Evolutionary conservation across 2,797 vertebrate genomes (phyloP), one percentile per base, ranked within the genome.

Genomic region (Steatocranus sp.): DNA sequence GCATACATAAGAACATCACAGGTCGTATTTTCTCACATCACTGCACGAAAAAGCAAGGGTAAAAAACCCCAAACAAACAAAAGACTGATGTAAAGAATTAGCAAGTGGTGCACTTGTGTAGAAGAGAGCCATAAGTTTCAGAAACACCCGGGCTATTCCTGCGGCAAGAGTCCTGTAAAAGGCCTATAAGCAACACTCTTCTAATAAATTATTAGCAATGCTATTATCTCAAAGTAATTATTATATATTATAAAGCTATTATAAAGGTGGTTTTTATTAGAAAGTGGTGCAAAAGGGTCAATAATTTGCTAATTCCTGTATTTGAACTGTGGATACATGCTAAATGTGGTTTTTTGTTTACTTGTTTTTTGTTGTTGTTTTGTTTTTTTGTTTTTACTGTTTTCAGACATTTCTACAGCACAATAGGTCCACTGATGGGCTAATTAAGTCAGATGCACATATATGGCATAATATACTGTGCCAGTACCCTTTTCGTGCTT

Each of bases 361-460:
- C 27, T 30, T 18, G 53, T 0, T 4, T 6, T 5, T 5, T 3
- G 3, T 4, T 6, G 0, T 27, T 8, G 0, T 8, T 25, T 34
- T 8, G 32, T 34, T 36, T 5, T 38, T 38, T 8, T 8, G 4
- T 4, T 6, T 14, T 56, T 58, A 58, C 30, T 58, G 17, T 58
- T 58, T 61, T 61, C 30, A n/a, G 11, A 61, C 56, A 61, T 34
- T 61, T 34, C 56, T 61, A 61, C 56, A n/a, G 17, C 75, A 8
- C 63, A 18, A n/a, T 30, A 18, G 2, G 38, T 27, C 10, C 68
- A 48, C 41, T 30, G 25, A 30, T 27, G 1, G 15, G 23, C 41
- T 46, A 73, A 48, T 27, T 8, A 73, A 46, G 25, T 48, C 66
- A 58, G 7, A 43, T n/a, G 6, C 56, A 20, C 32, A 61, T 61